A percentile compares a stretch with the other conserved stretches of the same genome.
Conservation (phyloP, 2,888 invertebrate genomes). For the Itoplectis maculator region DNA sequence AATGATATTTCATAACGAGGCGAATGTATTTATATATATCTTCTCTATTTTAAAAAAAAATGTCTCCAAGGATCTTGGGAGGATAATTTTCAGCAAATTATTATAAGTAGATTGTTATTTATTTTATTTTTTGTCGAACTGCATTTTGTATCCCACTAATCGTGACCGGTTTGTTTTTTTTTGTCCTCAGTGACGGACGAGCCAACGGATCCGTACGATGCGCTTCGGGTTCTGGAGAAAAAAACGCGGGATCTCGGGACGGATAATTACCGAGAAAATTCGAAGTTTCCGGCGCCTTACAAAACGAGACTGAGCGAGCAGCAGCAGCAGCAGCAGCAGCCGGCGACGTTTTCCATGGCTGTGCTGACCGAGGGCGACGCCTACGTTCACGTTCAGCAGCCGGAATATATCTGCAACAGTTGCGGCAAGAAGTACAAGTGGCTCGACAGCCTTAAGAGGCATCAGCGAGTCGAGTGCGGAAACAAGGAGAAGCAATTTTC, state of each 20-base stretch:
- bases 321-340: conserved; percentile 27
- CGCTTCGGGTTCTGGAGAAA: conserved; percentile 73
- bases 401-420: conserved; percentile 78
- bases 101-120: not conserved
- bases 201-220: conserved; percentile 69
- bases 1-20: conserved; percentile 18
- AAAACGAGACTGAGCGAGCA: conserved; percentile 27
- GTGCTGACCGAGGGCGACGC: conserved; percentile 28
- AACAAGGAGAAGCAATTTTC: conserved; percentile 83
- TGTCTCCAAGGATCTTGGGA: not conserved
- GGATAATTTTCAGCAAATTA: not conserved
- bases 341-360: conserved; percentile 40
- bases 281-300: conserved; percentile 12
- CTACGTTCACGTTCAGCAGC: conserved; percentile 52
- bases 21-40: too few relatives aligned
- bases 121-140: not conserved
- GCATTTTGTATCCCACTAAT: conserved; percentile 18
- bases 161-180: conserved; percentile 21
- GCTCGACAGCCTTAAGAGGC: conserved; percentile 83
- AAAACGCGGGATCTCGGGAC: conserved; percentile 66
- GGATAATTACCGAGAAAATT: conserved; percentile 19
- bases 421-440: conserved; percentile 84
- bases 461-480: conserved; percentile 85
- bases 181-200: conserved; percentile 69
- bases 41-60: too few relatives aligned